Base-by-base conservation (phyloP, 2,797 vertebrate species). In the Pampus argenteus region DNA sequence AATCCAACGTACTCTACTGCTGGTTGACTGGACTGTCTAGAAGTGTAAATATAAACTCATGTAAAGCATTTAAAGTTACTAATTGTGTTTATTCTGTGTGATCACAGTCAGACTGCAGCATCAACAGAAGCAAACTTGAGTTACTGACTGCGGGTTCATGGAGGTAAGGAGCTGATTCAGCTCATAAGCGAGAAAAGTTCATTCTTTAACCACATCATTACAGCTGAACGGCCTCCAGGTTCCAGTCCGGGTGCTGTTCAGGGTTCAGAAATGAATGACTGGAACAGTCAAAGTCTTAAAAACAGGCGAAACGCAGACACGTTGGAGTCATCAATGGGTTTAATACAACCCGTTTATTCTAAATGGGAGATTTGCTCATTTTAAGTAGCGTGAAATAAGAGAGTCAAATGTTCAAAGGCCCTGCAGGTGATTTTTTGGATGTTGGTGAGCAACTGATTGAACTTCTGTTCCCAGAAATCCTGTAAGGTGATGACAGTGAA, bases 151-250 rank as follows among this genome's bases (percentile, higher is more conserved):
- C 15, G 69, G 68, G 29, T 73, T 86, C 62, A 47, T 13, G 44
- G 76, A 84, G 82, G 67, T 74, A 76, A 79, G 79, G 77, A 71
- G 79, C 81, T 72, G 81, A 88, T 78, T 86, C 81, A 78, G 73
- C 82, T 76, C 29, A 20, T 50, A 61, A 83, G 79, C 18, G 44
- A 78, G 73, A 71, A 74, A 60, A 81, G 71, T 77, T 84, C 67
- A 79, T 82, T 83, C 81, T 69, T 72, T 84, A 84, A 86, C 82
- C 83, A 77, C 86, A 86, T 89, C 81, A 81, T 88, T 87, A 86
- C 82, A 76, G 76, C 81, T 80, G 76, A 86, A 82, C 50, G 40
- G 71, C 78, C 76, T 85, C 85, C 86, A 82, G 86, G 78, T 81
- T 55, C 74, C 67, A 57, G 70, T 66, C 77, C 65, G 80, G 78